Evolutionary conservation across 2,888 invertebrate genomes (phyloP), one percentile per base, ranked within the genome.

Genomic region (Brenthis hecate): DNA sequence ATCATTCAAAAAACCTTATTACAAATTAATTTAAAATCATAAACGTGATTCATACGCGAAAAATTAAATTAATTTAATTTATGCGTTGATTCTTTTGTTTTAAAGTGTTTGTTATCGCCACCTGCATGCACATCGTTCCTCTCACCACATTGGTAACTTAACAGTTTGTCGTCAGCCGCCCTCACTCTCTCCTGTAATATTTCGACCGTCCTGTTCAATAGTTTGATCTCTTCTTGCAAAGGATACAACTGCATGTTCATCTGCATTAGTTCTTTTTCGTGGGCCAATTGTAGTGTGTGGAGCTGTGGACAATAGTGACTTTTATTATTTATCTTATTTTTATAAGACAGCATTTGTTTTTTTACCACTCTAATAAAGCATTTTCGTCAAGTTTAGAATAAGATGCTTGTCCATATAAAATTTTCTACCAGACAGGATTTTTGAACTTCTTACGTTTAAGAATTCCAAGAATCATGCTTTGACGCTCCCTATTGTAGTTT

Each of bases 271-370:
- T 96, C 96, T 72, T 95, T 94, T 81, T 96, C 96, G 79, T 96
- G 96, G 3, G 96, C 95, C 75, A 95, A 89, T 88, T 96, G 96
- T 6, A 96, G 93, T 11, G 96, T 96, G 85, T 96, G 96, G 53
- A 97, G 89, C 95, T 97, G 91, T 61, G 93, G 69, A 63, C 53
- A 56, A 67, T 56, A 66, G 57, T n/a, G 16, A n/a, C 48, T 54
- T 43, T 28, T 8, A 47, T 14, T 56, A 3, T 36, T 19, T 43
- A 14, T 32, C n/a, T 28, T 32, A 47, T 32, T 62, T 14, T 23
- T 8, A 56, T 56, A n/a, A 56, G 8, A 48, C 13, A n/a, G 28
- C 19, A 19, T 19, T 47, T 3, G 13, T 57, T 28, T 23, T 23
- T 23, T 28, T 28, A 4, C 0, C 2, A 28, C 23, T 28, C 23